phyloP scores from a whole-genome alignment of 2,888 invertebrate species.

The Agriopis marginaria region DNA sequence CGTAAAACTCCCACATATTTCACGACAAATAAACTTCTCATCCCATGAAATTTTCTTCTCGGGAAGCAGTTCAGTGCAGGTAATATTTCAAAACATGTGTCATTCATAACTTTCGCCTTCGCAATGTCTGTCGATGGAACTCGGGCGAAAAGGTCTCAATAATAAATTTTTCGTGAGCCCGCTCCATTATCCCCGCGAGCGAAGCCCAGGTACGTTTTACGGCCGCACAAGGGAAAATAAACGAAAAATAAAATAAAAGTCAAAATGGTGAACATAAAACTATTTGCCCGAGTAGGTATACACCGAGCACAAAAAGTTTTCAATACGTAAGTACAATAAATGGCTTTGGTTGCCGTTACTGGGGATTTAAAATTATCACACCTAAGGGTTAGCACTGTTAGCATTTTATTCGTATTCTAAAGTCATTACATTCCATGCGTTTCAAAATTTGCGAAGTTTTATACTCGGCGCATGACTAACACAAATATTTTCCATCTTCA shows the following conservation, averaged over 20 bases:
- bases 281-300: conserved; percentile 73
- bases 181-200: conserved; percentile 82
- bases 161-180: conserved; percentile 85
- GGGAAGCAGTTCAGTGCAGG: conserved; percentile 82
- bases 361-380: conserved; percentile 45
- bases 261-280: conserved; percentile 84
- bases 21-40: conserved; percentile 86
- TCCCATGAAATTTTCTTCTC: conserved; percentile 81
- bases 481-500: no score
- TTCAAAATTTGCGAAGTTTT: not conserved
- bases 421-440: not conserved
- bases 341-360: conserved; percentile 24
- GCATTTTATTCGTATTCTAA: not conserved
- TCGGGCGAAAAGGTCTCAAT: conserved; percentile 84
- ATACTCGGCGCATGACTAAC: not conserved
- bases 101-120: conserved; percentile 86
- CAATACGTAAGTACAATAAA: conserved; percentile 61
- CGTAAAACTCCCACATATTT: conserved; percentile 86
- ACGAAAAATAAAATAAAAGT: conserved; percentile 87
- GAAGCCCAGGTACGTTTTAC: conserved; percentile 84
- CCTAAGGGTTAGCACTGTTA: not conserved
- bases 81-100: conserved; percentile 87
- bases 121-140: conserved; percentile 86
- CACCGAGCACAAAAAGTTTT: conserved; percentile 70
- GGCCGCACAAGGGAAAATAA: conserved; percentile 85